Conservation (phyloP, 2,888 invertebrate genomes). For the Eudemis profundana region DNA sequence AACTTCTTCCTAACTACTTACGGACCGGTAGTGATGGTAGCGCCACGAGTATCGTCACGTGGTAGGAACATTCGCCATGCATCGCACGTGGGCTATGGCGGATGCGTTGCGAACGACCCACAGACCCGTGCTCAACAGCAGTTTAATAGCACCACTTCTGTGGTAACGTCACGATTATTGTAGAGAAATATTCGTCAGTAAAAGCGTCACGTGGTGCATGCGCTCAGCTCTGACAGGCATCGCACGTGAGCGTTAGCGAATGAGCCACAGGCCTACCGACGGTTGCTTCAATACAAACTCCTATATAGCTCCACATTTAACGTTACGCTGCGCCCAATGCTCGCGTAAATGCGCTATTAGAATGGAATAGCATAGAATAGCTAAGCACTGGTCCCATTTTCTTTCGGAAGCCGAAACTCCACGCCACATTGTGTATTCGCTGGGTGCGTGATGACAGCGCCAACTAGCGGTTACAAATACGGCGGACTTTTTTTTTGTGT, state of each 20-base stretch:
- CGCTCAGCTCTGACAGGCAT: background rate
- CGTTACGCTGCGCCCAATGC: no score
- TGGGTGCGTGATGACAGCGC: no score
- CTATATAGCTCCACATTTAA: no score
- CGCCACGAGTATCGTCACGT: conserved; percentile 5
- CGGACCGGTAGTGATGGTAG: no score
- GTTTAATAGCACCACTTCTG: background rate
- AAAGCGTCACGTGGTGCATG: conserved; percentile 3
- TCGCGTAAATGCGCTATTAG: no score
- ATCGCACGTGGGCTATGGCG: background rate
- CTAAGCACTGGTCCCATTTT: no score
- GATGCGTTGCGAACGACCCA: background rate
- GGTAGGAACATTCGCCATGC: background rate
- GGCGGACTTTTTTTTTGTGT: no score
- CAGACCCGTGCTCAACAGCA: background rate
- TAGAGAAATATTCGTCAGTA: background rate
- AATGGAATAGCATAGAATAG: no score
- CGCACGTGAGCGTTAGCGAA: background rate
- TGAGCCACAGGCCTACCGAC: background rate
- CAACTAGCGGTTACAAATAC: no score
- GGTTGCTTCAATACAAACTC: background rate
- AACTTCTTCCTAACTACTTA: no score
- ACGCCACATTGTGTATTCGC: no score
- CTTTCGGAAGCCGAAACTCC: no score
- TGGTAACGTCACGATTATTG: background rate